Evolutionary conservation across 2,888 invertebrate species (phyloP).

Genomic region (Aproaerema taeniolella): DNA sequence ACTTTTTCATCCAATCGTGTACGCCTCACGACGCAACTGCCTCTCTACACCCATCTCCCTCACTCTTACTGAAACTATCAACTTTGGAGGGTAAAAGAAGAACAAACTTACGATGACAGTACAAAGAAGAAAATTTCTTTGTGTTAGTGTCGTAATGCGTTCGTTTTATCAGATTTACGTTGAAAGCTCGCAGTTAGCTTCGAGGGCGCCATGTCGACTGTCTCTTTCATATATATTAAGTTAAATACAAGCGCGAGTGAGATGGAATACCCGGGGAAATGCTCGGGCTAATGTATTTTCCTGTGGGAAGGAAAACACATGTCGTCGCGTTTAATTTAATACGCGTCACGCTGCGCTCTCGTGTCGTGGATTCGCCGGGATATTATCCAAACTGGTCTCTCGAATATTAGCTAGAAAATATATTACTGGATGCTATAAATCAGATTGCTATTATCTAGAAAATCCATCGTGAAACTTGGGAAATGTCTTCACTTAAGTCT

Average conservation of each 20-base stretch:
- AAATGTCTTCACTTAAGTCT: too few species aligned
- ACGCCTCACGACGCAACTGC: constrained; percentile 26
- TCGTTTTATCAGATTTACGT: constrained; percentile 75
- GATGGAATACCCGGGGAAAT: constrained; percentile 56
- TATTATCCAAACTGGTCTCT: constrained; percentile 15
- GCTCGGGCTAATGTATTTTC: constrained; percentile 74
- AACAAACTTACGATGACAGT: constrained; percentile 30
- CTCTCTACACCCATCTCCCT: constrained; percentile 37
- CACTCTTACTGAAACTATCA: constrained; percentile 19
- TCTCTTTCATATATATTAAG: constrained; percentile 33
- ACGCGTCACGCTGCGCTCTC: constrained; percentile 68
- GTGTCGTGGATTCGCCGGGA: constrained; percentile 44
- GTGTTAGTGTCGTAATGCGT: constrained; percentile 70
- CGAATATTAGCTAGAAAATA: constrained; percentile 1
- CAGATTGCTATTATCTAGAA: too few species aligned
- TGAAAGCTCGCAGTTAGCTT: constrained; percentile 72
- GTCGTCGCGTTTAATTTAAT: constrained; percentile 77
- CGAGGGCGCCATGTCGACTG: constrained; percentile 53
- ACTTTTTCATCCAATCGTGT: constrained; percentile 67
- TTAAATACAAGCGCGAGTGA: constrained; percentile 30
- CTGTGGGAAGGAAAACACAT: constrained; percentile 77
- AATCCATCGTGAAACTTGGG: too few species aligned
- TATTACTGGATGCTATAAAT: not conserved
- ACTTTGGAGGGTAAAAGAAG: constrained; percentile 31
- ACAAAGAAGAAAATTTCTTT: constrained; percentile 66